These are phyloP conservation scores for Harlomillsia oculata DNA, from an alignment of 1,140 invertebrate species.

Conservation along the genomic window DNA sequence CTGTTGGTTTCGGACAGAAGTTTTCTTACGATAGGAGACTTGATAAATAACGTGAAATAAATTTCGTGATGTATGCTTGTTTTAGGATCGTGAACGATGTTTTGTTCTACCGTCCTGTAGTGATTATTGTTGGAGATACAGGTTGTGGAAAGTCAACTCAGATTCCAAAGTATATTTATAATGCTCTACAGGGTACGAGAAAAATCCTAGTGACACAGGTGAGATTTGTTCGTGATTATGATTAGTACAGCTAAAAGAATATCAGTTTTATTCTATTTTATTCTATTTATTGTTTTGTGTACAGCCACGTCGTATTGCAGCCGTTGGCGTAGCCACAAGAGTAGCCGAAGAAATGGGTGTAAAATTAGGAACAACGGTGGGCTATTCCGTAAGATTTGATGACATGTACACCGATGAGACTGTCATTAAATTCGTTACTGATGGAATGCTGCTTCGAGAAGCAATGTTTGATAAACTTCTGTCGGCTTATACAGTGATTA, in stretches of 20 bases:
- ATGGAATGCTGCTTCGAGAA: constrained; percentile 88
- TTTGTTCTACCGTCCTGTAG: too few relatives aligned
- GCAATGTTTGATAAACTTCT: constrained; percentile 63
- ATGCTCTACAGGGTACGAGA: constrained; percentile 48
- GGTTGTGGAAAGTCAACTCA: constrained; percentile 23
- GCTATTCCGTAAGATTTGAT: constrained; percentile 89
- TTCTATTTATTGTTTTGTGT: constrained; percentile 15
- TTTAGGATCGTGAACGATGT: too few relatives aligned
- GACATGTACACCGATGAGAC: constrained; percentile 65
- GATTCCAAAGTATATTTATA: constrained; percentile 45
- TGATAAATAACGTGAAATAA: too few relatives aligned
- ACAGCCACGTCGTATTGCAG: constrained; percentile 81
- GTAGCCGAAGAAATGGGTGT: constrained; percentile 67
- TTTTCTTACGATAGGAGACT: too few relatives aligned
- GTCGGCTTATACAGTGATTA: constrained; percentile 69
- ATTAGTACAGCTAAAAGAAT: neutral
- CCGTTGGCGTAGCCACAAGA: constrained; percentile 60
- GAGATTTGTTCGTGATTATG: constrained; percentile 16
- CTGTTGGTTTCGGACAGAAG: too few relatives aligned
- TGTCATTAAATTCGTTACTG: constrained; percentile 75
- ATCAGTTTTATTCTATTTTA: neutral
- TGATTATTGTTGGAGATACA: constrained; percentile 15
- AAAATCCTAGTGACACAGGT: constrained; percentile 68
- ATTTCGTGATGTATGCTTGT: too few relatives aligned
- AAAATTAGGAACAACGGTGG: constrained; percentile 62